These are phyloP conservation scores for Oreocharis arfaki DNA, from an alignment of 2,113 vertebrate genomes.

Conservation along the genomic window DNA sequence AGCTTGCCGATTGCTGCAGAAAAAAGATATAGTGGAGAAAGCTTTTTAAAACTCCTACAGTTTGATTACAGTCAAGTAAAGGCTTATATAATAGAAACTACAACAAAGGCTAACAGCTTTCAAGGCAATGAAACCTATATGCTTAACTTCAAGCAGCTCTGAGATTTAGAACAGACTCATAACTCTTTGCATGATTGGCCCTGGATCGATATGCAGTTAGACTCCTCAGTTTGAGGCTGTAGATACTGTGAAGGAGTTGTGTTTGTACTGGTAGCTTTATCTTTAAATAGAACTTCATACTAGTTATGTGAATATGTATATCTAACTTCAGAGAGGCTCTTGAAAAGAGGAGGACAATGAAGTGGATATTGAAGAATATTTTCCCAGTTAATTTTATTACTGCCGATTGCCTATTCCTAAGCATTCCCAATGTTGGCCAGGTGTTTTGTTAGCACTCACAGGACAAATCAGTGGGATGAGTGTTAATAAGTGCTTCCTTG, in stretches of 20 bases:
- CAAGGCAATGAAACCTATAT: neutral
- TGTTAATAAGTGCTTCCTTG: neutral
- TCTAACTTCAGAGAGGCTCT: neutral
- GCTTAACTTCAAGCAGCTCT: neutral
- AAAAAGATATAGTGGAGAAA: neutral
- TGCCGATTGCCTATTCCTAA: neutral
- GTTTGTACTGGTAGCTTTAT: neutral
- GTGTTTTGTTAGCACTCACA: neutral
- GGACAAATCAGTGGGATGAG: neutral
- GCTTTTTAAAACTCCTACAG: neutral
- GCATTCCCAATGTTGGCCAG: neutral
- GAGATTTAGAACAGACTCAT: neutral
- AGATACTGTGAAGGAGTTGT: neutral
- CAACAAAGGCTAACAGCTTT: neutral
- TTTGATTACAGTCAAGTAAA: neutral
- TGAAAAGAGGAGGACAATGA: neutral
- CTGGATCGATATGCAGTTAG: neutral
- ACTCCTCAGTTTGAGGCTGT: neutral
- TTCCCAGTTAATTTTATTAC: neutral
- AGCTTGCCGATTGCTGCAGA: neutral
- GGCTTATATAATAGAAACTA: neutral
- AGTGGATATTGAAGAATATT: neutral
- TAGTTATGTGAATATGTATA: neutral
- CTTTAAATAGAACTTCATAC: neutral
- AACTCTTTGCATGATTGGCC: neutral